A percentile compares a stretch with the other conserved stretches of the same genome.
Evolutionary conservation across 2,797 vertebrate genomes (phyloP).

Genomic region (Tamandua tetradactyla): DNA sequence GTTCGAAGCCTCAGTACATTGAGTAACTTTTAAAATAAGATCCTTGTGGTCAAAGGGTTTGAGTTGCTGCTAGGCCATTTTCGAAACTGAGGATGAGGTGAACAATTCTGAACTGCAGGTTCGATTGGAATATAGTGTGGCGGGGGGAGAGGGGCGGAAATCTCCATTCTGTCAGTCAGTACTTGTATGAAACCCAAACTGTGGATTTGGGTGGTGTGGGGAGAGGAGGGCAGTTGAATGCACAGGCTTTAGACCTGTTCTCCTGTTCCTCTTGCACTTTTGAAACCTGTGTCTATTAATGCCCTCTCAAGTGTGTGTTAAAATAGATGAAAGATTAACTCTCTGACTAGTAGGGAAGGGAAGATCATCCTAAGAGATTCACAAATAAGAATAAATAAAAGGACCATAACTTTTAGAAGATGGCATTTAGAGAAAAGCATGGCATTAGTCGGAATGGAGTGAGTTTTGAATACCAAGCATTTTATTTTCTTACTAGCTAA

Average conservation of each 20-base stretch:
- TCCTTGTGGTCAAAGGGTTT: constrained; percentile 17
- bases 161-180: not conserved
- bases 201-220: not conserved
- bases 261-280: not conserved
- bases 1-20: constrained; percentile 5
- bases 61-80: constrained; percentile 28
- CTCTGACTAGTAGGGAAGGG: not conserved
- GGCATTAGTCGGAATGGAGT: not conserved
- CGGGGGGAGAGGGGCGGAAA: no score
- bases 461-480: constrained; percentile 18
- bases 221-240: not conserved
- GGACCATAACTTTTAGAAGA: constrained; percentile 16
- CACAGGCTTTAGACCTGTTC: not conserved
- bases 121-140: not conserved
- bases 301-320: not conserved
- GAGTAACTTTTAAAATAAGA: constrained; percentile 39
- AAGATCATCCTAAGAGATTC: not conserved
- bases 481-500: constrained; percentile 52
- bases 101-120: not conserved
- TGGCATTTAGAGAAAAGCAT: not conserved
- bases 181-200: not conserved
- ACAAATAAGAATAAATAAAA: not conserved
- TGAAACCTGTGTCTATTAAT: not conserved
- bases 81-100: not conserved
- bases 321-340: not conserved